Percentiles rank a stretch among this genome's conserved stretches.
Conservation (phyloP, 2,797 vertebrate species). For the Varecia variegata region DNA sequence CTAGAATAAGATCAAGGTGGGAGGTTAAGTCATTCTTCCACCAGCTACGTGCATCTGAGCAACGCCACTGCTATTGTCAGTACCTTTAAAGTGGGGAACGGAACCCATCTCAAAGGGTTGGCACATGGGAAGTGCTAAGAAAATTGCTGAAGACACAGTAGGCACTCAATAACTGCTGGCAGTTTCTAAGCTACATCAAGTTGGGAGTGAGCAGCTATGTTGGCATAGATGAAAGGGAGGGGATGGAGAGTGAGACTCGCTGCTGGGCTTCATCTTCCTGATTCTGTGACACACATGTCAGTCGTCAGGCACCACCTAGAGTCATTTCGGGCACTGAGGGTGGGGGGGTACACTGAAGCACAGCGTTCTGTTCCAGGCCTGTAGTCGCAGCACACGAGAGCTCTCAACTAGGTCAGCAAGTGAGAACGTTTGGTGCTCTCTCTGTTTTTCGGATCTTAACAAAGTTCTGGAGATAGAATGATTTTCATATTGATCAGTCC, state of each 20-base stretch:
- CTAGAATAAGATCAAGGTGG: not conserved
- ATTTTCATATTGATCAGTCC: slow-evolving; percentile 52
- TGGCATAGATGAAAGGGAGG: not conserved
- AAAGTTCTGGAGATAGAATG: slow-evolving; percentile 43
- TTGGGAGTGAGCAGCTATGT: not conserved
- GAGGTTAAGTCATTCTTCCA: not conserved
- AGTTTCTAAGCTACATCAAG: not conserved
- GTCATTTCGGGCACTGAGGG: fast-evolving
- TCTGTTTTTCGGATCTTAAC: not conserved
- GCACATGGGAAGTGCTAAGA: not conserved
- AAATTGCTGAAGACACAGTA: not conserved
- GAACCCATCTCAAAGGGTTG: not conserved
- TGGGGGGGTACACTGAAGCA: not conserved
- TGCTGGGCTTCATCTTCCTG: not conserved
- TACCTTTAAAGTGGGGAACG: not conserved
- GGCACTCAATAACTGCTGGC: not conserved
- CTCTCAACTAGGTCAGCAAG: not conserved
- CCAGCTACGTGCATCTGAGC: not conserved
- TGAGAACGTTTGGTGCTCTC: not conserved
- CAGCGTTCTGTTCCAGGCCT: not conserved
- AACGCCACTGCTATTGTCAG: not conserved
- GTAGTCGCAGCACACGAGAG: not conserved
- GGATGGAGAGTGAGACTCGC: not conserved
- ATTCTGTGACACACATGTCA: not conserved
- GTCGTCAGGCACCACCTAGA: not conserved